Evolutionary conservation across 2,888 invertebrate species (phyloP).

Genomic region (Andricus quercusramuli): DNA sequence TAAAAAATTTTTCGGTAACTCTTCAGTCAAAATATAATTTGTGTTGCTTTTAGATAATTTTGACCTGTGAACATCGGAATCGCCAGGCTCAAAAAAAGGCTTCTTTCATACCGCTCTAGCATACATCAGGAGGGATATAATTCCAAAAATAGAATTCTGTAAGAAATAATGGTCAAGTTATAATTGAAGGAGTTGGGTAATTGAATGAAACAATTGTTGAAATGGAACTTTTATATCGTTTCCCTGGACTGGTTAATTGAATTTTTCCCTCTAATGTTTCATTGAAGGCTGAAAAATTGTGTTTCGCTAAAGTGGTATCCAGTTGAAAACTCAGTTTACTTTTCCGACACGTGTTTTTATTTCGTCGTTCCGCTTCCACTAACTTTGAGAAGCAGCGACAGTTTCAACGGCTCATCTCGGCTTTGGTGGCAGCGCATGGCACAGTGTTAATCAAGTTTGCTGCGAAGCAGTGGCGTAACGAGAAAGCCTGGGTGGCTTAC

Average conservation of each 20-base stretch:
- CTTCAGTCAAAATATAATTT: too few species aligned
- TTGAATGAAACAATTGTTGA: not conserved
- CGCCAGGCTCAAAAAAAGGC: too few species aligned
- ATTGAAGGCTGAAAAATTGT: slow-evolving; percentile 28
- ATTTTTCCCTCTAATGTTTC: slow-evolving; percentile 19
- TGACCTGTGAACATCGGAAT: too few species aligned
- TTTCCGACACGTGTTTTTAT: slow-evolving; percentile 35
- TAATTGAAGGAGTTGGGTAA: not conserved
- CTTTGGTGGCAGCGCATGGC: slow-evolving; percentile 28
- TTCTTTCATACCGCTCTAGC: too few species aligned
- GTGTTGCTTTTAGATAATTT: too few species aligned
- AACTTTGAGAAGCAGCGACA: slow-evolving; percentile 27
- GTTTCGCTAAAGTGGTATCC: slow-evolving; percentile 9
- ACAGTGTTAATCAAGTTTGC: slow-evolving; percentile 40
- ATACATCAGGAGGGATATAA: not conserved
- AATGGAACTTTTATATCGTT: slow-evolving; percentile 20
- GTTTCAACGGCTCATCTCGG: slow-evolving; percentile 39
- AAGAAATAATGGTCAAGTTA: not conserved
- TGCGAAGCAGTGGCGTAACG: slow-evolving; percentile 21
- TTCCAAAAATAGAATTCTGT: not conserved
- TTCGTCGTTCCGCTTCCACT: slow-evolving; percentile 12
- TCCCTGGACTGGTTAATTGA: slow-evolving; percentile 24
- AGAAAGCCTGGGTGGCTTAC: slow-evolving; percentile 29
- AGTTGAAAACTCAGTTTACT: slow-evolving; percentile 7
- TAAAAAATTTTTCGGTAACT: too few species aligned